Percentiles rank a stretch among this genome's conserved stretches.
Evolutionary conservation across 2,797 vertebrate species (phyloP).

Genomic region (Antrozous pallidus): DNA sequence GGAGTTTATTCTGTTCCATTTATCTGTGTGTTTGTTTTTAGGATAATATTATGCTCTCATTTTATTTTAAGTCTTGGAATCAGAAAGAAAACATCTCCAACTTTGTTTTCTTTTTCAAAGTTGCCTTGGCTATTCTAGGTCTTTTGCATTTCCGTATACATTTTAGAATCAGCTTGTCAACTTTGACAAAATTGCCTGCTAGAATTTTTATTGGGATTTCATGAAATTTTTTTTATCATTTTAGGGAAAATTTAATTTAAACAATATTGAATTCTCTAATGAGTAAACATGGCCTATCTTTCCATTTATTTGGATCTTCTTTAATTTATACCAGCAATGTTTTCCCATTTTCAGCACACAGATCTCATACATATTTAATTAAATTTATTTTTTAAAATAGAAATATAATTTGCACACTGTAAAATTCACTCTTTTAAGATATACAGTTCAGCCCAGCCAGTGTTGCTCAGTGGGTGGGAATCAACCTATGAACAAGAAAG

Average conservation of each 20-base stretch:
- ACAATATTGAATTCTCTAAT: not conserved
- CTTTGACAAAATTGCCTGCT: not conserved
- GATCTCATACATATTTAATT: not conserved
- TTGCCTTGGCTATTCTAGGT: not conserved
- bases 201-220: not conserved
- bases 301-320: not conserved
- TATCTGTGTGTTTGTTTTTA: not conserved
- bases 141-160: not conserved
- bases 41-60: not conserved
- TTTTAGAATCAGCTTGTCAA: constrained; percentile 7
- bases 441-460: not conserved
- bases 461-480: no score
- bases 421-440: not conserved
- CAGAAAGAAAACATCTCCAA: not conserved
- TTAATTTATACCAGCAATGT: not conserved
- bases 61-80: constrained; percentile 22
- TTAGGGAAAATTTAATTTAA: no score
- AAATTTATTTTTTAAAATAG: not conserved
- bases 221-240: no score
- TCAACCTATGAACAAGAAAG: no score
- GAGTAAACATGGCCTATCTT: not conserved
- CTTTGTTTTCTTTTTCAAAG: not conserved
- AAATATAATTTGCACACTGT: not conserved
- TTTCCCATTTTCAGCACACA: not conserved
- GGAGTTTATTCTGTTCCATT: not conserved